These are phyloP conservation scores for Saccopteryx bilineata DNA, from an alignment of 2,113 vertebrate genomes.

Conservation along the genomic window DNA sequence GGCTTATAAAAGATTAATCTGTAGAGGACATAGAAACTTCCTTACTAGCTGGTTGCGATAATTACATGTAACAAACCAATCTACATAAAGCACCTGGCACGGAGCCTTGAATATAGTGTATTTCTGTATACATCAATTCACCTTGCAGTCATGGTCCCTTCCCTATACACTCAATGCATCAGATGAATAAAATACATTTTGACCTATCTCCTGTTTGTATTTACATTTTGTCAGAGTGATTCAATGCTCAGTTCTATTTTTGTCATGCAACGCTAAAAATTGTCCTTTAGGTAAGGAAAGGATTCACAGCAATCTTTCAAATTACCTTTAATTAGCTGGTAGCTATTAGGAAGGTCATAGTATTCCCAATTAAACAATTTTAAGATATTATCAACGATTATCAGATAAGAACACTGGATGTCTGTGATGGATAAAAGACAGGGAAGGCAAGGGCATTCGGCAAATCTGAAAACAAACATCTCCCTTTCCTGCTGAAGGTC, in stretches of 20 bases:
- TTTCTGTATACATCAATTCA: neutral
- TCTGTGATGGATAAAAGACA: neutral
- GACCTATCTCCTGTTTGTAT: neutral
- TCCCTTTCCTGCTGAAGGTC: neutral
- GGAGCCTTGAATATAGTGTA: neutral
- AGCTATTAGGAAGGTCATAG: conserved; percentile 43
- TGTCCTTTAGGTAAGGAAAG: conserved; percentile 48
- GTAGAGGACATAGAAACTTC: neutral
- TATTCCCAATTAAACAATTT: conserved; percentile 56
- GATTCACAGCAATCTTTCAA: conserved; percentile 4
- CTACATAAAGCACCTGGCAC: neutral
- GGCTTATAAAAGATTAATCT: neutral
- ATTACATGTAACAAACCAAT: neutral
- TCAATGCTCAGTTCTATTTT: conserved; percentile 10
- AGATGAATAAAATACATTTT: conserved; percentile 13
- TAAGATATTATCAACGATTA: conserved; percentile 42
- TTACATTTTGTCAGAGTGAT: conserved; percentile 21
- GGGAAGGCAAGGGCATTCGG: neutral
- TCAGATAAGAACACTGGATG: neutral
- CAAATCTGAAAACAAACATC: neutral
- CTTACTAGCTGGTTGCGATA: neutral
- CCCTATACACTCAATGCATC: neutral
- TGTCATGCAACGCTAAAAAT: conserved; percentile 16
- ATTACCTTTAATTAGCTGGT: conserved; percentile 47
- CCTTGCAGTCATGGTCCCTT: neutral